Base-by-base conservation (phyloP, 2,888 invertebrate species). In the Parascotia fuliginaria region DNA sequence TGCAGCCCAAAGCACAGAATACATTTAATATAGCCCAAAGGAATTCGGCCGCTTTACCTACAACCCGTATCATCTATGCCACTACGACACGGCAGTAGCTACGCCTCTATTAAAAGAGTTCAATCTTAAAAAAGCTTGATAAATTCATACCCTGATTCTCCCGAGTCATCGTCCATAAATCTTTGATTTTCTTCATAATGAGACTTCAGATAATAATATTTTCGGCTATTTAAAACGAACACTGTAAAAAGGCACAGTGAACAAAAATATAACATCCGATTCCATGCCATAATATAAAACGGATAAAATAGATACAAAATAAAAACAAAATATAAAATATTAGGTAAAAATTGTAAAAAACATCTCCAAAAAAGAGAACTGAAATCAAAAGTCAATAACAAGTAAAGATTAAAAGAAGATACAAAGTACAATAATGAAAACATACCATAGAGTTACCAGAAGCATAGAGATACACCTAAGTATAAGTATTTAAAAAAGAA, bases 161-260 rank as follows among this genome's bases (percentile, higher is more conserved):
- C 7, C 7, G 24, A 9, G 7, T 24, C 42, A 1, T 40, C 50
- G 15, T 32, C 15, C 55, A 60, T 51, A 33, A 19, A 36, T 19
- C 11, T 12, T 22, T 22, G 13, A 9, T 24, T 24, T 24, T 24
- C 24, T 24, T 36, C 34, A 14, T n/a, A 19, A 12, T 11, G 22
- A 12, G 12, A 3, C 19, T n/a, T 19, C n/a, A 36, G 12, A 16
- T 34, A 36, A 36, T 5, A n/a, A 9, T 12, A 9, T 34, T 15
- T 15, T 15, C 7, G 2, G 4, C 3, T 14, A 3, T 33, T 15
- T 0, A 33, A 4, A 33, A 33, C 13, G 33, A 33, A 33, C 9
- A 9, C 14, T 33, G 7, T 33, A 24, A 24, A 24, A 24, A 24
- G 3, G 7, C 24, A 24, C 24, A 24, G 4, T 9, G 7, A 7